Conservation (phyloP, 2,113 vertebrate genomes). For the Centrocercus urophasianus region DNA sequence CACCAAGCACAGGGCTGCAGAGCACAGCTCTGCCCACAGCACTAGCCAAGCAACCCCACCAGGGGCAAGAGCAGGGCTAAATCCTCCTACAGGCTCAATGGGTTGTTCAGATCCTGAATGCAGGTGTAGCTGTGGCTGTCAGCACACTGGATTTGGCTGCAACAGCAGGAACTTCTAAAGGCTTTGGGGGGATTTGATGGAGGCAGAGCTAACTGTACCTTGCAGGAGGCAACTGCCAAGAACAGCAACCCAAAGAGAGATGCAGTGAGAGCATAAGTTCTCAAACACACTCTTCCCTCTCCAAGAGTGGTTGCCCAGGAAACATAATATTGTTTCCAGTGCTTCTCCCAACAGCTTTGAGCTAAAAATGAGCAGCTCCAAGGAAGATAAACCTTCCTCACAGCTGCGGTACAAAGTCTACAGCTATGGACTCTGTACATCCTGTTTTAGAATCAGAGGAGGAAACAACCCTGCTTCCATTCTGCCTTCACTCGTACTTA, state of each 20-base stretch:
- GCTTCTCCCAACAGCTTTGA: slow-evolving; percentile 37
- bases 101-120: background rate
- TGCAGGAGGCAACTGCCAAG: background rate
- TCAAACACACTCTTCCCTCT: background rate
- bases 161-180: background rate
- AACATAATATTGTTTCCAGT: slow-evolving; percentile 41
- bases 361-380: slow-evolving; percentile 37
- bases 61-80: background rate
- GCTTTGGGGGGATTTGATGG: background rate
- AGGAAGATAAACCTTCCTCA: background rate
- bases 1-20: background rate
- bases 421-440: background rate
- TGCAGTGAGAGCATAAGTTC: slow-evolving; percentile 3
- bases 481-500: slow-evolving; percentile 1
- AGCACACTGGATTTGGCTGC: background rate
- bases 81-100: background rate
- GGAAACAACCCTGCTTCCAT: background rate
- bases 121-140: background rate
- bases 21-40: background rate
- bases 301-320: slow-evolving; percentile 41
- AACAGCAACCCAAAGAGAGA: slow-evolving; percentile 9
- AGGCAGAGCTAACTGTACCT: background rate
- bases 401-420: background rate
- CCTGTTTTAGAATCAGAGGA: background rate
- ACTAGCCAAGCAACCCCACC: background rate